Evolutionary conservation across 2,113 vertebrate species (phyloP).

Genomic region (Leiothrix lutea): DNA sequence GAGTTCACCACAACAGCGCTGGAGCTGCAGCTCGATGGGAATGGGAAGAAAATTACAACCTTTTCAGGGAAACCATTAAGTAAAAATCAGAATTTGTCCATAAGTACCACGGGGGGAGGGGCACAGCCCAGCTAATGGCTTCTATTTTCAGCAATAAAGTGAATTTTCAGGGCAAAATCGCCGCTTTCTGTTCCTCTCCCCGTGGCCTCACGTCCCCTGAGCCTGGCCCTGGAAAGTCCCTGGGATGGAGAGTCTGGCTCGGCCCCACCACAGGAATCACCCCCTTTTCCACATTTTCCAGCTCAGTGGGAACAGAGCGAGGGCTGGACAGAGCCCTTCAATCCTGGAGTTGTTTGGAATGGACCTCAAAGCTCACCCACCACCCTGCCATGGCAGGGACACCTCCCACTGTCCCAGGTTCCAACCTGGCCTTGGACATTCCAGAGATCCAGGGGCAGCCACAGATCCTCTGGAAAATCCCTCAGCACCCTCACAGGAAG

Average conservation of each 20-base stretch:
- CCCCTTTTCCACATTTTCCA: neutral
- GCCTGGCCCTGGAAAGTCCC: neutral
- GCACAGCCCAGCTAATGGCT: neutral
- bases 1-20: neutral
- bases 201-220: fast-evolving
- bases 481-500: neutral
- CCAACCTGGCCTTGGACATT: fast-evolving
- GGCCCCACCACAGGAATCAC: fast-evolving
- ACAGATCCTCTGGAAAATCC: neutral
- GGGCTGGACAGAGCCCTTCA: fast-evolving
- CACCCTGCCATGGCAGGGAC: neutral
- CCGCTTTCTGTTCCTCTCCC: neutral
- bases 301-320: fast-evolving
- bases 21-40: neutral
- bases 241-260: neutral
- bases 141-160: neutral
- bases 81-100: conserved; percentile 21
- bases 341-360: neutral
- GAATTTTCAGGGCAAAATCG: neutral
- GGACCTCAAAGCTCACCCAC: fast-evolving
- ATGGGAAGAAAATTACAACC: neutral
- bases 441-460: neutral
- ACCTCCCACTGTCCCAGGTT: fast-evolving
- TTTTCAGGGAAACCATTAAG: conserved; percentile 38
- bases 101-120: neutral